Base-by-base conservation (phyloP, 2,113 vertebrate species). In the Lycaon pictus region DNA sequence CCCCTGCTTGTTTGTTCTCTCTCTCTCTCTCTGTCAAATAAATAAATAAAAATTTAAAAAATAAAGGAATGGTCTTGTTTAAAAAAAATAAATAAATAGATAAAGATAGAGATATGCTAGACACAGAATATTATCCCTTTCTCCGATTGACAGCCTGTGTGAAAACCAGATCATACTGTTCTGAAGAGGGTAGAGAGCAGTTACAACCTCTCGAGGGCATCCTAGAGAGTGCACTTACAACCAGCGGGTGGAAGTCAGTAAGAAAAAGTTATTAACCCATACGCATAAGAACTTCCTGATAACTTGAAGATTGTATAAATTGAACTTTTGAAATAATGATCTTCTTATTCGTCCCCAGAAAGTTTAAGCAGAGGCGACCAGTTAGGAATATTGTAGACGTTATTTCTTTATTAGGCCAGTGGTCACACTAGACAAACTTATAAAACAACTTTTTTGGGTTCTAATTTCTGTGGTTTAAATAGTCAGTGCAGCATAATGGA, bases 251-350 rank as follows among this genome's bases (percentile, higher is more conserved):
- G 10, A 84, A 90, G 9, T 77, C 11, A 88, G n/a, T 63, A 81
- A 71, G 13, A 77, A 92, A 79, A 83, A 67, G 63, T 22, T 76
- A 55, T 81, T 17, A 83, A 80, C n/a, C 3, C 12, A 35, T 48
- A 35, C 22, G 27, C 0, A 27, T 43, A 35, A 72, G 35, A 87
- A n/a, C 2, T 27, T 71, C 25, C 48, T 60, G 43, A 55, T 69
- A 58, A 96, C 48, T 92, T 85, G 43, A 87, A 87, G 48, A n/a
- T 7, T 22, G 71, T 76, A 92, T 95, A 74, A 65, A 72, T 27
- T 93, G 23, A 93, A 83, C 10, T 65, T 94, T 20, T 76, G 32
- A 93, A 90, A 63, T 35, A 83, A 77, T 69, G 23, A 11, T 85
- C 4, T 86, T 87, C 11, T 62, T 84, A 69, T 92, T 90, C 29